These are phyloP conservation scores for Conus betulinus DNA, from an alignment of 1,140 invertebrate species.

Conservation along the genomic window DNA sequence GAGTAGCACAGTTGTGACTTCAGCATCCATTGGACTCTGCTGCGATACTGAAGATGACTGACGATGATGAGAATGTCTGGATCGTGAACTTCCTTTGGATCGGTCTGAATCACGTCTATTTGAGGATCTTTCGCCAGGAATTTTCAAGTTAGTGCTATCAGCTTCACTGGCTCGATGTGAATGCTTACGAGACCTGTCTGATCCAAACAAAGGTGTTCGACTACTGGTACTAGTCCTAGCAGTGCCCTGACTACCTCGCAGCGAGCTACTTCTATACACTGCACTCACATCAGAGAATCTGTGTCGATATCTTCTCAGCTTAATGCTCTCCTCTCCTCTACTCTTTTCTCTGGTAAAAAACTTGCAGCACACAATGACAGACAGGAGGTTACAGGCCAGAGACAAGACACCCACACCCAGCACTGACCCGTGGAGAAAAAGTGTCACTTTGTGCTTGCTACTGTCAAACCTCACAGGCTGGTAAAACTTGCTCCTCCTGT, in stretches of 20 bases:
- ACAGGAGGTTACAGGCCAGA: conserved; percentile 33
- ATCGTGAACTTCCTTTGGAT: conserved; percentile 29
- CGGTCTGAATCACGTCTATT: conserved; percentile 28
- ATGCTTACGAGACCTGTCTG: conserved; percentile 25
- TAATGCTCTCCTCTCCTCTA: conserved; percentile 4
- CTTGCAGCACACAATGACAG: conserved; percentile 33
- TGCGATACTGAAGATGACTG: conserved; percentile 31
- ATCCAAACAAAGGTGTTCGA: conserved; percentile 24
- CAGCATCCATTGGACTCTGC: conserved; percentile 22
- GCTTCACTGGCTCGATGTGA: conserved; percentile 20
- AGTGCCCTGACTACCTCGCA: neutral
- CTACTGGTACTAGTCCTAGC: conserved; percentile 24
- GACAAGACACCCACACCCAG: conserved; percentile 24
- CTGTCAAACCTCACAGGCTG: conserved; percentile 24
- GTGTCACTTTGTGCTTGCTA: conserved; percentile 19
- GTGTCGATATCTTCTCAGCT: conserved; percentile 24
- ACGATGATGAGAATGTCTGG: conserved; percentile 26
- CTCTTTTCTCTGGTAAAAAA: conserved; percentile 15
- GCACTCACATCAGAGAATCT: conserved; percentile 21
- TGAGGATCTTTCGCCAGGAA: conserved; percentile 10
- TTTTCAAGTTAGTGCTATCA: conserved; percentile 23
- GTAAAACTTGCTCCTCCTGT: conserved; percentile 44
- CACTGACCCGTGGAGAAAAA: conserved; percentile 29
- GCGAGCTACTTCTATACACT: conserved; percentile 14
- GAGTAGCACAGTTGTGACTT: conserved; percentile 8